A percentile compares a stretch with the other conserved stretches of the same genome.
phyloP scores from a whole-genome alignment of 1,140 invertebrate genomes.

The Ylistrum balloti region DNA sequence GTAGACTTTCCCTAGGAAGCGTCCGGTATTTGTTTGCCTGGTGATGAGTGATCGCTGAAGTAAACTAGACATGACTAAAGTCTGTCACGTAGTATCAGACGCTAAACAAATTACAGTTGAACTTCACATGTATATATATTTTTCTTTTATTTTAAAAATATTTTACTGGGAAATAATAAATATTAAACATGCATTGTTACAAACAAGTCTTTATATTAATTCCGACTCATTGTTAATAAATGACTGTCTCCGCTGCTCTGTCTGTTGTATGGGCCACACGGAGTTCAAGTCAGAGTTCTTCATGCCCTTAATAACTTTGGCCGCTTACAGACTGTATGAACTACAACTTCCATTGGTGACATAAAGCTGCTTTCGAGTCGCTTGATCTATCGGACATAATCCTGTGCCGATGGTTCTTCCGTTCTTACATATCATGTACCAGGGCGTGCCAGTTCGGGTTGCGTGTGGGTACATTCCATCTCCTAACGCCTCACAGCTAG shows the following conservation, averaged over 20 bases:
- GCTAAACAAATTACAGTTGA: too few species aligned
- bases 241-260: background rate
- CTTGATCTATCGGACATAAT: background rate
- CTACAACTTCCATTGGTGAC: conserved; percentile 4
- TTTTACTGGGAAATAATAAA: background rate
- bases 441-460: conserved; percentile 4
- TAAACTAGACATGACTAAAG: background rate
- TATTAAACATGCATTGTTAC: background rate
- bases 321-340: background rate
- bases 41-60: background rate
- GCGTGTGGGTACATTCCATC: conserved; percentile 62
- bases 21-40: background rate
- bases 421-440: conserved; percentile 47
- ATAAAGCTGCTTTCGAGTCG: background rate
- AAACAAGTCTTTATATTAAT: background rate
- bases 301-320: background rate
- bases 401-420: conserved; percentile 12
- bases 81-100: too few species aligned
- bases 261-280: background rate
- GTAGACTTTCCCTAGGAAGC: background rate
- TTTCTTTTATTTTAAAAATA: conserved; percentile 25
- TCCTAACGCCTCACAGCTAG: conserved; percentile 58
- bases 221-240: too few species aligned
- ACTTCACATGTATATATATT: background rate
- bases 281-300: background rate